Evolutionary conservation across 2,797 vertebrate species (phyloP), one percentile per base, ranked within the genome.

Genomic region (Podarcis lilfordi): DNA sequence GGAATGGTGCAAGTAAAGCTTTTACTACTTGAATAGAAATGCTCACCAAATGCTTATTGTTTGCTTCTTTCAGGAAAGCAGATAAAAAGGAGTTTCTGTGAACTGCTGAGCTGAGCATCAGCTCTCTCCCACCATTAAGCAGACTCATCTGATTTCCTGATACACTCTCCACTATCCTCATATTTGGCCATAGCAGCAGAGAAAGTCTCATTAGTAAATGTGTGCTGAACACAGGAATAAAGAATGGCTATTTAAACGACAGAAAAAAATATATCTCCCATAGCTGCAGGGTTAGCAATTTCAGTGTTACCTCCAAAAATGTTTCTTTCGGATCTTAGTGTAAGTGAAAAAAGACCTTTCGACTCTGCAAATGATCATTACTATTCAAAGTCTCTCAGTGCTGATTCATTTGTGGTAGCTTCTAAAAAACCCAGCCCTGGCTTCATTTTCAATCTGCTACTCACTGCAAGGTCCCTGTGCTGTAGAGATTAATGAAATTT

Each of bases 401-500:
- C 91, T 89, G 84, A 92, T 93, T 94, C 78, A 76, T 94, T 89
- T 93, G 74, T 69, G 55, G 68, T 74, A 88, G 84, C 83, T 92
- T 82, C 89, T 88, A 92, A 89, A 89, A 64, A 78, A 69, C 40
- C 8, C 77, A 91, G 59, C 55, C 55, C 84, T 89, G 25, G 1
- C 91, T 93, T 93, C 68, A 93, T 93, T 94, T 96, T 95, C 93
- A 95, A 90, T 84, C 93, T 95, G 83, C 91, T 94, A 88, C 90
- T 96, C 89, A 89, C 83, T 91, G 93, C 90, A 95, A 94, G 90
- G 94, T 93, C 95, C 86, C 89, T 94, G 82, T 93, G 79, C 86
- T 94, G 90, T 85, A 11, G n/a, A 91, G 91, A 96, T 95, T 97
- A 97, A 96, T 96, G 92, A 94, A 93, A 94, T 95, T 96, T 94